A percentile compares a stretch with the other conserved stretches of the same genome.
Conservation (phyloP, 2,113 vertebrate genomes). For the Galeopterus variegatus region DNA sequence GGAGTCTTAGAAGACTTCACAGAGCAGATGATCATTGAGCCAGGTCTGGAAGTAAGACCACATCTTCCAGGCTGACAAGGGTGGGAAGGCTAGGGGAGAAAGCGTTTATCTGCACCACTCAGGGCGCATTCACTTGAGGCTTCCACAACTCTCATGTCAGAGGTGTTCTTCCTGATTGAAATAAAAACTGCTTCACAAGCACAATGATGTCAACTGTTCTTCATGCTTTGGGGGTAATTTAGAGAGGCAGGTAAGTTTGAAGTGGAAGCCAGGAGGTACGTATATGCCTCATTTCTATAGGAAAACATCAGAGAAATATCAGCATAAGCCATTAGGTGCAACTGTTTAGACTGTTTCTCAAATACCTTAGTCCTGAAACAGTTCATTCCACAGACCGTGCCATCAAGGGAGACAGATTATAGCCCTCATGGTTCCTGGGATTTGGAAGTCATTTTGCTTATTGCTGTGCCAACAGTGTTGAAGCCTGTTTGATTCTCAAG, state of each 20-base stretch:
- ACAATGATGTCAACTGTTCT: background rate
- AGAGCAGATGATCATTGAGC: background rate
- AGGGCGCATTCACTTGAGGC: background rate
- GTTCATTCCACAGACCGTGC: background rate
- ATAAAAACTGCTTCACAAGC: background rate
- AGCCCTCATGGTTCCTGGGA: background rate
- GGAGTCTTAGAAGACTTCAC: background rate
- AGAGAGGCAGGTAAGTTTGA: background rate
- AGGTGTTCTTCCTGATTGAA: background rate
- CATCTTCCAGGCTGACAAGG: background rate
- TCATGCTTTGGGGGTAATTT: background rate
- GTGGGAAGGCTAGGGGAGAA: background rate
- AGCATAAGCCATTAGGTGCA: background rate
- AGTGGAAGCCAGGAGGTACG: background rate
- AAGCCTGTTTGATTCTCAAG: background rate
- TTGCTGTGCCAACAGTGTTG: background rate
- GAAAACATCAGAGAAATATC: background rate
- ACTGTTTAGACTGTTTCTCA: background rate
- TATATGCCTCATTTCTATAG: background rate
- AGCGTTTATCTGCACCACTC: accelerated
- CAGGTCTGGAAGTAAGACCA: background rate
- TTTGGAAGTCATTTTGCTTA: background rate
- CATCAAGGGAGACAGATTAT: background rate
- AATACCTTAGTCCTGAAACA: background rate
- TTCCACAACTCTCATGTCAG: background rate